A percentile compares a stretch with the other conserved stretches of the same genome.
These are phyloP conservation scores for Sisor rabdophorus DNA, from an alignment of 2,113 vertebrate species.

Conservation along the genomic window DNA sequence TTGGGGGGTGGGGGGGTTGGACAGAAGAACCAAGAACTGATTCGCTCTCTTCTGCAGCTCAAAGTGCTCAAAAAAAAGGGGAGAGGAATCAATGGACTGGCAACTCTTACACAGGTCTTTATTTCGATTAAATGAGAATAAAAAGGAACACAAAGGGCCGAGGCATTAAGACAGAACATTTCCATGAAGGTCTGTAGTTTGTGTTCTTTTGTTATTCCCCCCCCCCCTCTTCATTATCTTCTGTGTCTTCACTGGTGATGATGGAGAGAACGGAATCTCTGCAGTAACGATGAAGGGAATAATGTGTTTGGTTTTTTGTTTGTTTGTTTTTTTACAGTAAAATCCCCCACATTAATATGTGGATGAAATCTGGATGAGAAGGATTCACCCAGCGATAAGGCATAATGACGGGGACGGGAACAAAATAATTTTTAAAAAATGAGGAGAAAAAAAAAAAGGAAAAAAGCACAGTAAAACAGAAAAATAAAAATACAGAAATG, in stretches of 20 bases:
- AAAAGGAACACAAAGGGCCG: constrained; percentile 52
- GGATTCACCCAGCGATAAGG: constrained; percentile 31
- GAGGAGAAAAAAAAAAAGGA: constrained; percentile 3
- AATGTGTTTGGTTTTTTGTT: too few relatives aligned
- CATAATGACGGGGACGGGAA: constrained; percentile 40
- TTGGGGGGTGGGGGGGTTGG: too few relatives aligned
- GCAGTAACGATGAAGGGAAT: not conserved
- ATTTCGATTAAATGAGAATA: constrained; percentile 49
- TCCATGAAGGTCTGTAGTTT: constrained; percentile 38
- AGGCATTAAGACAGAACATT: constrained; percentile 43
- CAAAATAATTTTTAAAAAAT: constrained; percentile 27
- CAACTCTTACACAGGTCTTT: constrained; percentile 53
- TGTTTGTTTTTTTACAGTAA: too few relatives aligned
- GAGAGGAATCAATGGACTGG: constrained; percentile 46
- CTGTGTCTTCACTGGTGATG: not conserved
- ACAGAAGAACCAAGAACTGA: not conserved
- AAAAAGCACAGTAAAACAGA: constrained; percentile 28
- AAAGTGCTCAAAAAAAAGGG: constrained; percentile 35
- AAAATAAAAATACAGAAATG: constrained; percentile 39
- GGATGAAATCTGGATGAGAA: constrained; percentile 15
- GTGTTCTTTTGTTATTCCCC: constrained; percentile 5
- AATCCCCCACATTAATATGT: not conserved
- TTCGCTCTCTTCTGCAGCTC: not conserved
- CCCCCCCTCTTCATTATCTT: not conserved
- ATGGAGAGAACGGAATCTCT: constrained; percentile 1